Percentiles rank a stretch among this genome's conserved stretches.
Conservation (phyloP, 2,113 vertebrate species). For the Struthidea cinerea region DNA sequence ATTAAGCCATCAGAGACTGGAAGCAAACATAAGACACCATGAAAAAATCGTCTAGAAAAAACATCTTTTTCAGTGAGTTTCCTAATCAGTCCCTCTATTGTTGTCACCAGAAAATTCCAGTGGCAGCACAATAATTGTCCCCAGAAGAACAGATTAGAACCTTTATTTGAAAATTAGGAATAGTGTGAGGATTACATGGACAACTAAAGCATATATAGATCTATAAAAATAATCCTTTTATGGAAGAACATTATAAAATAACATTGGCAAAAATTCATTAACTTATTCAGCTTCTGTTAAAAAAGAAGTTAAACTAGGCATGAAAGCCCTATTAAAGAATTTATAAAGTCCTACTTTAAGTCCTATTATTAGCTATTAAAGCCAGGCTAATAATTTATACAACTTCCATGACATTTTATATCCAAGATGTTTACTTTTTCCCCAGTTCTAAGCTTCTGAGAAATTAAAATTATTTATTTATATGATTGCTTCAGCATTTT, state of each 20-base stretch:
- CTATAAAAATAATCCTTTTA: conserved; percentile 7
- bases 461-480: neutral
- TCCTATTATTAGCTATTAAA: conserved; percentile 14
- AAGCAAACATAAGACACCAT: neutral
- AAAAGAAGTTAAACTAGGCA: neutral
- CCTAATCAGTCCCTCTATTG: neutral
- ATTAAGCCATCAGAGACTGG: neutral
- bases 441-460: neutral
- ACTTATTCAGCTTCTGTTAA: neutral
- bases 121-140: neutral
- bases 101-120: neutral
- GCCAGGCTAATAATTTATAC: neutral
- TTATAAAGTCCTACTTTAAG: neutral
- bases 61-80: neutral
- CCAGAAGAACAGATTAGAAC: neutral
- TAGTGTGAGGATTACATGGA: neutral
- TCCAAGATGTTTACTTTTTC: neutral
- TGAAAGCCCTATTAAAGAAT: conserved; percentile 7
- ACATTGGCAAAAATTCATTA: neutral
- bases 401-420: neutral
- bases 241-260: neutral
- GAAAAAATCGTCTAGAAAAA: neutral
- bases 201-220: neutral
- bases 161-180: neutral
- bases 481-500: neutral